Percentiles rank a stretch among this genome's conserved stretches.
phyloP scores from a whole-genome alignment of 1,140 invertebrate species.

The Periplaneta americana region DNA sequence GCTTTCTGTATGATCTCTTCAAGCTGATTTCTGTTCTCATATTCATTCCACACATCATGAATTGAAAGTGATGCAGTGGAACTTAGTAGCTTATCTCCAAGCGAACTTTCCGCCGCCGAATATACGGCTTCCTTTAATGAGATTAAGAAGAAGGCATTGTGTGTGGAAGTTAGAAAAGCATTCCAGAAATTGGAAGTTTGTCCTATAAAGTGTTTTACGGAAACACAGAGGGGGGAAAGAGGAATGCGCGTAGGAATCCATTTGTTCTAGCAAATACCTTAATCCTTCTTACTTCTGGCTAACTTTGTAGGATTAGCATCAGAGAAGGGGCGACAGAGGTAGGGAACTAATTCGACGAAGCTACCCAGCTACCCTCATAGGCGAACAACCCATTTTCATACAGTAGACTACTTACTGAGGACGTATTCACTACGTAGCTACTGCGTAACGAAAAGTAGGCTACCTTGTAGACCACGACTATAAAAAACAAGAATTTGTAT shows the following conservation, averaged over 20 bases:
- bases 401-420: neutral
- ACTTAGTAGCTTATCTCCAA: neutral
- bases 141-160: neutral
- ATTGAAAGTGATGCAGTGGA: neutral
- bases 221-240: neutral
- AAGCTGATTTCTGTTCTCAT: neutral
- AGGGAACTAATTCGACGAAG: neutral
- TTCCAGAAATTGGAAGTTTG: neutral
- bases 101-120: neutral
- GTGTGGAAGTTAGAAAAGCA: neutral
- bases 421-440: neutral
- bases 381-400: neutral
- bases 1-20: neutral
- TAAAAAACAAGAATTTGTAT: too few species aligned
- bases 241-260: neutral
- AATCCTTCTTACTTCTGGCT: neutral
- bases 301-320: neutral
- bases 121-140: neutral
- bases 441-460: neutral
- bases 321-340: too few species aligned
- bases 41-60: neutral
- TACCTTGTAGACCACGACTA: too few species aligned
- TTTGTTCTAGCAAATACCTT: neutral
- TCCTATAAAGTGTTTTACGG: neutral
- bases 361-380: neutral